Evolutionary conservation across 2,888 invertebrate species (phyloP).

Genomic region (Masnerella sp.): DNA sequence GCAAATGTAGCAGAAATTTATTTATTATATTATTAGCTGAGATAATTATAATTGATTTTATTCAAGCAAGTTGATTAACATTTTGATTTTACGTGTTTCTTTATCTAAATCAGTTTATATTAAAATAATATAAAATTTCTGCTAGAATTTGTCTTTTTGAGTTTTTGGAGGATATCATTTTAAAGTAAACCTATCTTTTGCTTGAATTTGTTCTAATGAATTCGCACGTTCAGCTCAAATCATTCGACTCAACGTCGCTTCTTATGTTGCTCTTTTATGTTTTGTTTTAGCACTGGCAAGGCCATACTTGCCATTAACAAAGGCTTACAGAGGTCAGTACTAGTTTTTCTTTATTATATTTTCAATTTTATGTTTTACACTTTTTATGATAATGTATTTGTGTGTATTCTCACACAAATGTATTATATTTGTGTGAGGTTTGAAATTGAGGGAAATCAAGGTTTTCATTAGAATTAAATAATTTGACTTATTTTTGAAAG

Average conservation of each 20-base stretch:
- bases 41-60: too few relatives aligned
- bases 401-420: neutral
- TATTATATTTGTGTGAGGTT: neutral
- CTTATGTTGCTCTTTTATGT: slow-evolving; percentile 79
- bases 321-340: slow-evolving; percentile 88
- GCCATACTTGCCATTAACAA: slow-evolving; percentile 91
- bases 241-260: slow-evolving; percentile 71
- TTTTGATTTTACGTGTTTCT: too few relatives aligned
- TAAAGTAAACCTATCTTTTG: neutral
- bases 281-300: slow-evolving; percentile 88
- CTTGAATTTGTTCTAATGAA: slow-evolving; percentile 27
- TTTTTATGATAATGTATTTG: slow-evolving; percentile 57
- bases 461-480: too few relatives aligned
- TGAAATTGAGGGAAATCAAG: too few relatives aligned
- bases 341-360: slow-evolving; percentile 76
- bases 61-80: too few relatives aligned
- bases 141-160: too few relatives aligned
- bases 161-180: too few relatives aligned
- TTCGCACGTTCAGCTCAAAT: slow-evolving; percentile 65
- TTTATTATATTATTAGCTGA: too few relatives aligned
- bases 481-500: too few relatives aligned
- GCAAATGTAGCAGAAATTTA: too few relatives aligned
- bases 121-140: too few relatives aligned
- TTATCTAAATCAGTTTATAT: too few relatives aligned
- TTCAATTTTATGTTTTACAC: slow-evolving; percentile 58